A percentile compares a stretch with the other conserved stretches of the same genome.
Conservation (phyloP, 1,140 invertebrate species). For the Maniola jurtina region DNA sequence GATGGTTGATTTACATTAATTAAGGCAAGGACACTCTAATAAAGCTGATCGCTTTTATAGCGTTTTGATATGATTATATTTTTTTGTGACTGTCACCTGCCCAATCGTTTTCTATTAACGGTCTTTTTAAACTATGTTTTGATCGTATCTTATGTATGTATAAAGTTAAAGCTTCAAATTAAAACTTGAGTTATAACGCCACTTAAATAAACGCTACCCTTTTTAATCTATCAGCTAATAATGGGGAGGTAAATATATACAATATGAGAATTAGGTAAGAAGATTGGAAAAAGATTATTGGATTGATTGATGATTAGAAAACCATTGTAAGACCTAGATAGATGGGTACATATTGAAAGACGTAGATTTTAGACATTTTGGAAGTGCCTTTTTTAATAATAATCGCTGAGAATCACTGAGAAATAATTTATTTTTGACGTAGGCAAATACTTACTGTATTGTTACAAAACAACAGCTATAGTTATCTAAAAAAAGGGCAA, state of each 20-base stretch:
- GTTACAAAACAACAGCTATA: too few relatives aligned
- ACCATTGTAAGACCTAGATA: too few relatives aligned
- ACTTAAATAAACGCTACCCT: conserved; percentile 1
- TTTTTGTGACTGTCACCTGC: conserved; percentile 1
- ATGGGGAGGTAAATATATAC: neutral
- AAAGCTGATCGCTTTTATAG: conserved; percentile 6
- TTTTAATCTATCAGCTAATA: neutral
- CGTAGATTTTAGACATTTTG: too few relatives aligned
- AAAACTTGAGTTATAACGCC: neutral
- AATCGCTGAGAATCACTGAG: too few relatives aligned
- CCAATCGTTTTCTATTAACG: conserved; percentile 7
- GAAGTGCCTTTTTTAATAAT: too few relatives aligned
- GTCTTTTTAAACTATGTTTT: neutral
- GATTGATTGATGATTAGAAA: too few relatives aligned
- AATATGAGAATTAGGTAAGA: too few relatives aligned
- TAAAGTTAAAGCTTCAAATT: conserved; percentile 4
- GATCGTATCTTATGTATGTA: conserved; percentile 1
- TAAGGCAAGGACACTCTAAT: conserved; percentile 2
- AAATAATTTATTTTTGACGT: too few relatives aligned
- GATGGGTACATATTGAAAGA: too few relatives aligned
- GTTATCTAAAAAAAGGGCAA: too few relatives aligned
- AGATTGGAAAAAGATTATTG: too few relatives aligned
- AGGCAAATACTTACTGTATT: too few relatives aligned
- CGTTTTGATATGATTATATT: conserved; percentile 4
- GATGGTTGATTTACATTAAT: conserved; percentile 9